phyloP scores from a whole-genome alignment of 2,888 invertebrate species.

The Girardia tigrina region DNA sequence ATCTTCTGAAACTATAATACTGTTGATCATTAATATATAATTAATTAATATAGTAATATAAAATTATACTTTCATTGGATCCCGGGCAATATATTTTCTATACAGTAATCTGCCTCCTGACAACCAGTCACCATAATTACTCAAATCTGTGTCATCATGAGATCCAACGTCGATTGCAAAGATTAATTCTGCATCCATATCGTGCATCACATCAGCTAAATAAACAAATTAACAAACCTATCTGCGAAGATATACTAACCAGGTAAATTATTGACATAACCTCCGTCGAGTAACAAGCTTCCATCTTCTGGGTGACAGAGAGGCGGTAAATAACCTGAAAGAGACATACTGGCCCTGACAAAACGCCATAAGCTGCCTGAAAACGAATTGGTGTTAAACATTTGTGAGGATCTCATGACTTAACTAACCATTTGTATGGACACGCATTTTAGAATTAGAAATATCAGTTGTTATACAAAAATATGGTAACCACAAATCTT shows the following conservation, averaged over 20 bases:
- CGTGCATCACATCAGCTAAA: conserved; percentile 86
- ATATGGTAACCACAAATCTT: conserved; percentile 94
- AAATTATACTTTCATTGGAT: background rate
- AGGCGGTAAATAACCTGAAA: conserved; percentile 97
- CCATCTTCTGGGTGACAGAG: conserved; percentile 96
- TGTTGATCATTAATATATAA: too few relatives aligned
- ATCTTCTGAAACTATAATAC: too few relatives aligned
- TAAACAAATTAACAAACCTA: conserved; percentile 35
- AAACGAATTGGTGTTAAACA: conserved; percentile 24
- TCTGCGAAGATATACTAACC: conserved; percentile 59
- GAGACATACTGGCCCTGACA: conserved; percentile 94
- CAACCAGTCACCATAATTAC: conserved; percentile 90
- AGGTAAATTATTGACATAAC: conserved; percentile 99
- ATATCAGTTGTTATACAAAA: conserved; percentile 99
- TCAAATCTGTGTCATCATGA: conserved; percentile 83
- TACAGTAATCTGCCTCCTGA: conserved; percentile 92
- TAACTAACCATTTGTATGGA: conserved; percentile 73
- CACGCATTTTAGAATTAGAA: conserved; percentile 78
- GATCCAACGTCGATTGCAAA: conserved; percentile 96
- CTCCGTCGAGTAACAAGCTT: conserved; percentile 91
- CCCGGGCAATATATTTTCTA: background rate
- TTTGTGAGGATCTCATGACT: background rate
- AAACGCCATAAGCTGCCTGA: conserved; percentile 93
- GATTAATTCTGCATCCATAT: conserved; percentile 77
- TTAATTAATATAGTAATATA: too few relatives aligned